Evolutionary conservation across 2,888 invertebrate species (phyloP).

Genomic region (Dryomyza anilis): DNA sequence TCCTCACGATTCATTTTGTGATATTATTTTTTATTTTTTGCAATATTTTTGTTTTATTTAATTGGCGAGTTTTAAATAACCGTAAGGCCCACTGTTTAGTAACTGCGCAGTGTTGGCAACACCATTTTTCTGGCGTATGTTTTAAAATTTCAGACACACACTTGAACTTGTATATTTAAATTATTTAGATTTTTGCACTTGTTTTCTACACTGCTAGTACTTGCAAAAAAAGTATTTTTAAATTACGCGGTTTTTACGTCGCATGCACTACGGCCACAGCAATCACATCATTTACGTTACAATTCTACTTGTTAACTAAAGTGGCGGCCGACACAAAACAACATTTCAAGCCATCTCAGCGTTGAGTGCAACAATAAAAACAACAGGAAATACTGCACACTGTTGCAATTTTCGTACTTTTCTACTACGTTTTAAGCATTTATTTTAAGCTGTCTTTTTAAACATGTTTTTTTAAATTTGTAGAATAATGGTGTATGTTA

Average conservation of each 20-base stretch:
- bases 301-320: slow-evolving; percentile 37
- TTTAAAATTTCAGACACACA: neutral
- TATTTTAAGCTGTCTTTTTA: too few relatives aligned
- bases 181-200: neutral
- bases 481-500: too few relatives aligned
- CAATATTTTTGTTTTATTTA: neutral
- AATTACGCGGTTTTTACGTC: neutral
- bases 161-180: neutral
- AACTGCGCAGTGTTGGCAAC: too few relatives aligned
- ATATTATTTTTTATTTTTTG: neutral
- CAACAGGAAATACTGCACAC: neutral
- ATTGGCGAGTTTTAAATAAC: neutral
- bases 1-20: slow-evolving; percentile 56
- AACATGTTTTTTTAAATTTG: too few relatives aligned
- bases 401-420: too few relatives aligned
- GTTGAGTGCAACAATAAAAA: neutral
- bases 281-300: slow-evolving; percentile 28
- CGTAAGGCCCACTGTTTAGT: too few relatives aligned
- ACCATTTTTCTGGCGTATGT: neutral
- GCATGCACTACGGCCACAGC: neutral
- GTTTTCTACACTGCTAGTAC: neutral
- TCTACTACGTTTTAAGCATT: too few relatives aligned
- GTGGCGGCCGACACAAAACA: slow-evolving; percentile 29
- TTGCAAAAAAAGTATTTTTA: neutral
- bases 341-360: neutral